Evolutionary conservation across 30 jellyfish, hydroid and myxozoan genomes (phyloP).

Genomic region (Turritopsis dohrnii): DNA sequence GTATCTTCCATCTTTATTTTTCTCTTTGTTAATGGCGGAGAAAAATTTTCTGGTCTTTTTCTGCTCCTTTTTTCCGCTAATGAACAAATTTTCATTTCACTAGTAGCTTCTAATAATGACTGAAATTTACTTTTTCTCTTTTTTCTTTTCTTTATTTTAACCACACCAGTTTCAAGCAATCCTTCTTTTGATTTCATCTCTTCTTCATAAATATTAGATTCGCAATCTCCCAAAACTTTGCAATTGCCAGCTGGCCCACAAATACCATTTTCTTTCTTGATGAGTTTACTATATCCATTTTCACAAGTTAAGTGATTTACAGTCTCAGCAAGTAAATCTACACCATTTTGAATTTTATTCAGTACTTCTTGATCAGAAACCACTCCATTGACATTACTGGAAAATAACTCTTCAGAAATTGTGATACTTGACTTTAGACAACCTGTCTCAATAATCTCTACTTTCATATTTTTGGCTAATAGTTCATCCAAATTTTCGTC

Average conservation of each 20-base stretch:
- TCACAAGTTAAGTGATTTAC: not conserved
- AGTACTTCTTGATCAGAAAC: constrained; percentile 19
- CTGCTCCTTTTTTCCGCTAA: constrained; percentile 3
- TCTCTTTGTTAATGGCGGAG: constrained; percentile 3
- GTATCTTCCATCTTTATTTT: not conserved
- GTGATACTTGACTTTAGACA: not conserved
- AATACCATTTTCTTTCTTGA: not conserved
- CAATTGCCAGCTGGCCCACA: not conserved
- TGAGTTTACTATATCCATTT: not conserved
- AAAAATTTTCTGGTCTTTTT: constrained; percentile 1
- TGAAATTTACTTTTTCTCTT: constrained; percentile 16
- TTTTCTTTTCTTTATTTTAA: not conserved
- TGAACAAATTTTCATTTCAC: not conserved
- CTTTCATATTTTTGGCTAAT: not conserved
- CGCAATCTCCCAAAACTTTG: not conserved
- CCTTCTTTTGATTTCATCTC: not conserved
- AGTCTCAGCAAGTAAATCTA: not conserved
- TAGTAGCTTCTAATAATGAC: not conserved
- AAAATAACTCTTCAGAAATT: not conserved
- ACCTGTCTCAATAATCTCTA: not conserved
- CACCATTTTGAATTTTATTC: constrained; percentile 7
- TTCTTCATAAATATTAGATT: not conserved
- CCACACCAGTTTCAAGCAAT: not conserved
- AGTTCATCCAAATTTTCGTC: not conserved
- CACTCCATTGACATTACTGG: constrained; percentile 9